Evolutionary conservation across 1,140 invertebrate species (phyloP), one percentile per base, ranked within the genome.

Genomic region (Harlomillsia oculata): DNA sequence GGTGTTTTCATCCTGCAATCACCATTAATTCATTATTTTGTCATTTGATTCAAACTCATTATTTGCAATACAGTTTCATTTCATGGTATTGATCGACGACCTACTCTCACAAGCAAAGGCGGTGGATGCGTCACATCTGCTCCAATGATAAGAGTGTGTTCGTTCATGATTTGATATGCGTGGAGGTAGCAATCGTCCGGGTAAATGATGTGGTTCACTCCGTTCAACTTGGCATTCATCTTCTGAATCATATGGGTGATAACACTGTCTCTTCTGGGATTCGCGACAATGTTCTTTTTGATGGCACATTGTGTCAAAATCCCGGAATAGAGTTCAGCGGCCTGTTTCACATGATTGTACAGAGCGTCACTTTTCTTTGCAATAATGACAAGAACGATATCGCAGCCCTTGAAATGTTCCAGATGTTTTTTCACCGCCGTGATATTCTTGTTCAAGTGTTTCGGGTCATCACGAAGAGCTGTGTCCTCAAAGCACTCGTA

Each of bases 41-140:
- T n/a, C n/a, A n/a, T n/a, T n/a, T n/a, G n/a, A n/a, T n/a, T n/a
- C n/a, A n/a, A n/a, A n/a, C n/a, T n/a, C n/a, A n/a, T n/a, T n/a
- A n/a, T n/a, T n/a, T n/a, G n/a, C n/a, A n/a, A n/a, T n/a, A n/a
- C n/a, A n/a, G n/a, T n/a, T n/a, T n/a, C n/a, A n/a, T n/a, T n/a
- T n/a, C n/a, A n/a, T n/a, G n/a, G n/a, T n/a, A n/a, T n/a, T n/a
- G n/a, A n/a, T n/a, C n/a, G n/a, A n/a, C n/a, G n/a, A n/a, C n/a
- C n/a, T n/a, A n/a, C n/a, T n/a, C n/a, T n/a, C n/a, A n/a, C n/a
- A n/a, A n/a, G n/a, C n/a, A n/a, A 83, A 0, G 83, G 84, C 1
- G 82, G 78, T 0, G 88, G 87, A 77, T 93, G 89, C 1, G 87
- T 89, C 1, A 92, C 89, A 72, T 94, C 90, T 20, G 87, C 89